A percentile compares a stretch with the other conserved stretches of the same genome.
phyloP scores from a whole-genome alignment of 2,797 vertebrate genomes.

The Enteromius fasciolatus region DNA sequence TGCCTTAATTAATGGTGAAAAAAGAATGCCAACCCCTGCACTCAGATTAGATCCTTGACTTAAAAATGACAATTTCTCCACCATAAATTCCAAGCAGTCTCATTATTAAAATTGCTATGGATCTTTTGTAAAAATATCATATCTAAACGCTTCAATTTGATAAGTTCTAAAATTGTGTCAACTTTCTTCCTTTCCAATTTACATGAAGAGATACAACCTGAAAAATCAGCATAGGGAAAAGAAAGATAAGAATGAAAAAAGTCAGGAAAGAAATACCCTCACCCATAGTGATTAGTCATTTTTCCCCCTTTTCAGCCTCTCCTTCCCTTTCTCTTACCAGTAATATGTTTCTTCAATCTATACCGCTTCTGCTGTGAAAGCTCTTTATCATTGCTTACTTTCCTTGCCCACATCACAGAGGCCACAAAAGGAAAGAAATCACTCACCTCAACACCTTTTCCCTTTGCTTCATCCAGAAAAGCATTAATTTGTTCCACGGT shows the following conservation, averaged over 20 bases:
- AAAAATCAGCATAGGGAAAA: neutral
- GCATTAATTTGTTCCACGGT: constrained; percentile 1
- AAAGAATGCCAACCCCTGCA: neutral
- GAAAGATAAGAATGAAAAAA: neutral
- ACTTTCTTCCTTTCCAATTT: neutral
- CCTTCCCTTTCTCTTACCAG: neutral
- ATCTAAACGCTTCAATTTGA: constrained; percentile 1
- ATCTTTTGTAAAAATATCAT: neutral
- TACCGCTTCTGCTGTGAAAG: constrained; percentile 6
- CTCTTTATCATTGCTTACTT: neutral
- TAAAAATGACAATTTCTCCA: neutral
- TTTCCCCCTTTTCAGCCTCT: neutral
- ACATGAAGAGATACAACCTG: neutral
- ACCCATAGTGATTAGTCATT: neutral
- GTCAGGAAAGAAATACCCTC: neutral
- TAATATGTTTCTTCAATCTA: neutral
- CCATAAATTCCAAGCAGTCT: neutral
- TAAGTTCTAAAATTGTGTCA: neutral
- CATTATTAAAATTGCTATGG: neutral
- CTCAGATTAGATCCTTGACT: neutral
- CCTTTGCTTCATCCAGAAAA: neutral
- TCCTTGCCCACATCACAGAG: constrained; percentile 6
- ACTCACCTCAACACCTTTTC: neutral
- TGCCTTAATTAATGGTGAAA: too few species aligned
- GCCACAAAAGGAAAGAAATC: constrained; percentile 14